A percentile compares a stretch with the other conserved stretches of the same genome.
Conservation (phyloP, 2,888 invertebrate species). For the Drymonia ruficornis region DNA sequence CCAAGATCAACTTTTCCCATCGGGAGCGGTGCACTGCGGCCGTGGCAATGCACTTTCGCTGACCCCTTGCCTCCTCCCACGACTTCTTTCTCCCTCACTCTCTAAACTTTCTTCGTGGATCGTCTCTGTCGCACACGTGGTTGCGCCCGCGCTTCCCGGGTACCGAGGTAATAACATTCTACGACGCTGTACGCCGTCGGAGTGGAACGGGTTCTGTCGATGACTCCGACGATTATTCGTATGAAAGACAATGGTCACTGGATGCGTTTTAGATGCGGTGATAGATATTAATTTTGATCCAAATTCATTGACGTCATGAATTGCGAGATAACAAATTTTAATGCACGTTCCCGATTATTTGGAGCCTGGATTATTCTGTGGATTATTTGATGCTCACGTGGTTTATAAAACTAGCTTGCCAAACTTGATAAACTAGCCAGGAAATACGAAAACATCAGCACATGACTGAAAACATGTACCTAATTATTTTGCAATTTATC, state of each 20-base stretch:
- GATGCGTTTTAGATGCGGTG: slow-evolving; percentile 48
- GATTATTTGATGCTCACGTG: background rate
- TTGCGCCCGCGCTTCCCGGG: slow-evolving; percentile 80
- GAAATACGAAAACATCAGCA: too few species aligned
- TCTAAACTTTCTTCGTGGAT: slow-evolving; percentile 59
- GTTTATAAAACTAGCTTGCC: too few species aligned
- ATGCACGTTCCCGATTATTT: background rate
- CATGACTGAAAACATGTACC: too few species aligned
- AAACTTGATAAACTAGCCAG: too few species aligned
- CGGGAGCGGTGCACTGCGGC: slow-evolving; percentile 73
- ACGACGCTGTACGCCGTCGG: slow-evolving; percentile 80
- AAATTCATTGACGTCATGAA: slow-evolving; percentile 27
- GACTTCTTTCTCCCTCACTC: slow-evolving; percentile 68
- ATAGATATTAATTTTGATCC: slow-evolving; percentile 29
- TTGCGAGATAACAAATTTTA: background rate
- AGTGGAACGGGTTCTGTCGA: slow-evolving; percentile 83
- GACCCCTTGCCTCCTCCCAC: slow-evolving; percentile 81
- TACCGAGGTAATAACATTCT: slow-evolving; percentile 80
- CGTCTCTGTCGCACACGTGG: slow-evolving; percentile 62
- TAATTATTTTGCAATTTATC: too few species aligned
- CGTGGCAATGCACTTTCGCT: slow-evolving; percentile 85
- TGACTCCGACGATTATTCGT: slow-evolving; percentile 79
- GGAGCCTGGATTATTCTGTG: too few species aligned
- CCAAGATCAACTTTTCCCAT: slow-evolving; percentile 76
- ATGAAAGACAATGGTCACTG: slow-evolving; percentile 74